Evolutionary conservation across 2,888 invertebrate species (phyloP), one percentile per base, ranked within the genome.

Genomic region (Bellardia pandia): DNA sequence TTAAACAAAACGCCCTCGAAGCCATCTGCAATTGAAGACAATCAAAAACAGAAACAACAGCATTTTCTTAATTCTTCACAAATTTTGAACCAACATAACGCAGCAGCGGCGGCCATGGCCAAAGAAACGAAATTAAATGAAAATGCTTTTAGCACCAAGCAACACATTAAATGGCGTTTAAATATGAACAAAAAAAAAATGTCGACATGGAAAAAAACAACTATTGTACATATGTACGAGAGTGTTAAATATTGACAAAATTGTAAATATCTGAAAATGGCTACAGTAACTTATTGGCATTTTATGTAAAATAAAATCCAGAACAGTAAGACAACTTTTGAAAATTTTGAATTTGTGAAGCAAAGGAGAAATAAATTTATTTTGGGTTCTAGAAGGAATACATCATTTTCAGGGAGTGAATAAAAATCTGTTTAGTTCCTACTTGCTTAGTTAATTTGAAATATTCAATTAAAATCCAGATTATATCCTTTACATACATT

Each of bases 21-120:
- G 85, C 84, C 87, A 85, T 87, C 87, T 86, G 86, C 79, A 74
- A 48, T 88, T 88, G 88, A 76, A 87, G 60, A 86, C 86, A 78
- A 72, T 86, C 71, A 84, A 69, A 79, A 75, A 83, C 86, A 88
- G 71, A 79, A 81, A 82, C 86, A 84, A 80, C 86, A 90, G 89
- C 90, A 92, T 91, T 91, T 83, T 92, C 90, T 92, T 92, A 91
- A 92, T 91, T 92, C 92, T 89, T 90, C 89, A 91, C 89, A 90
- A 90, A 91, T 91, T 91, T 90, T 90, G 89, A 90, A 90, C 90
- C 91, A 91, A 90, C 37, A 62, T 14, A 81, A 71, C 6, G n/a
- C 76, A 71, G 33, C 62, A 45, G 66, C 51, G 53, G 16, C 89
- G 60, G 40, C 33, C 69, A 56, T 16, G 56, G 69, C 66, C 2